These are phyloP conservation scores for Dasypus novemcinctus DNA, from an alignment of 2,113 vertebrate genomes.

Conservation along the genomic window DNA sequence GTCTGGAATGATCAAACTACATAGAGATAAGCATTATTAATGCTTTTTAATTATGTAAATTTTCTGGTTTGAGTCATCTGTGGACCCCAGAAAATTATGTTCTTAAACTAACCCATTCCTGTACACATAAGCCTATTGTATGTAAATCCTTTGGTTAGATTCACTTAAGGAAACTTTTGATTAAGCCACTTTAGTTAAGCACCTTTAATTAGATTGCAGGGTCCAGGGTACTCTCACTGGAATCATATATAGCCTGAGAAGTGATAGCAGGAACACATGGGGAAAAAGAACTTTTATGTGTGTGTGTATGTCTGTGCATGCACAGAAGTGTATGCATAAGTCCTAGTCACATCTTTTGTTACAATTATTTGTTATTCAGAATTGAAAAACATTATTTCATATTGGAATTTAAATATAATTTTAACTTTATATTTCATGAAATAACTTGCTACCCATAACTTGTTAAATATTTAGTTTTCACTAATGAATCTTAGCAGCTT, in stretches of 20 bases:
- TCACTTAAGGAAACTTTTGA: too few relatives aligned
- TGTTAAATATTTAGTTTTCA: background rate
- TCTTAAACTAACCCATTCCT: too few relatives aligned
- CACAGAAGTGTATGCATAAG: background rate
- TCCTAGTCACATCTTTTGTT: background rate
- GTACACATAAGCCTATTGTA: too few relatives aligned
- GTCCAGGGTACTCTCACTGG: too few relatives aligned
- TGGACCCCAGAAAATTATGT: too few relatives aligned
- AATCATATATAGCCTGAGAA: too few relatives aligned
- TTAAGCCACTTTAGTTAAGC: too few relatives aligned
- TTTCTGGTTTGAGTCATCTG: too few relatives aligned
- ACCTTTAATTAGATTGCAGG: too few relatives aligned
- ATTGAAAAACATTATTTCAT: background rate
- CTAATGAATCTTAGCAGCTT: too few relatives aligned
- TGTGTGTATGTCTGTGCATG: background rate
- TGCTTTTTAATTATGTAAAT: background rate
- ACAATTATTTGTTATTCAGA: background rate
- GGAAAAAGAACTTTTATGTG: background rate
- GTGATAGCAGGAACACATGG: too few relatives aligned
- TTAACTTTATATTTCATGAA: background rate
- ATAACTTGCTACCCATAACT: background rate
- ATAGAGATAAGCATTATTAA: background rate
- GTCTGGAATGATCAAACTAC: background rate
- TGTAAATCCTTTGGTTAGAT: too few relatives aligned
- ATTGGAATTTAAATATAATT: background rate